phyloP scores from a whole-genome alignment of 2,113 vertebrate species.

The Melospiza georgiana region DNA sequence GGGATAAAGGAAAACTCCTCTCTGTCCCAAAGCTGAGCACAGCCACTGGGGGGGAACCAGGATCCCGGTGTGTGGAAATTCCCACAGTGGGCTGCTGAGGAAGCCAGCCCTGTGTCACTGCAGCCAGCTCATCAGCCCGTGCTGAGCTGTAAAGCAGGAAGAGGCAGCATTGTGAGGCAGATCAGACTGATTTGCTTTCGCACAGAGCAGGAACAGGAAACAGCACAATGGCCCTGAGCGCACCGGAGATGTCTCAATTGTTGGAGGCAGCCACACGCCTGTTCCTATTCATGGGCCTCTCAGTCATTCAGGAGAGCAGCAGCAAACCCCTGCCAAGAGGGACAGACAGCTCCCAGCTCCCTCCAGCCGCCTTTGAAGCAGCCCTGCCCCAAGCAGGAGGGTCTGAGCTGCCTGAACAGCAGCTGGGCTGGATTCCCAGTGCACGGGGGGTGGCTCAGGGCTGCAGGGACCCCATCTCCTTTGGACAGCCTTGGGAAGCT shows the following conservation, averaged over 20 bases:
- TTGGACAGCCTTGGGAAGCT: background rate
- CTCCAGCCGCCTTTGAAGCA: background rate
- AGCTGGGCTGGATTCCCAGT: accelerated
- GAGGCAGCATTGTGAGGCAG: constrained; percentile 61
- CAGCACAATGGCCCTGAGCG: constrained; percentile 66
- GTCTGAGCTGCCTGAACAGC: background rate
- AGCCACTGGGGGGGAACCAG: background rate
- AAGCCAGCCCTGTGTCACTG: background rate
- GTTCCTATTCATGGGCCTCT: constrained; percentile 55
- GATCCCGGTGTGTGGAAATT: constrained; percentile 31
- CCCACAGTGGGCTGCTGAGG: constrained; percentile 15
- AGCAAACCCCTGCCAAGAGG: background rate
- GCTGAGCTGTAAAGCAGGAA: constrained; percentile 52
- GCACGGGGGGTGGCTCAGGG: accelerated
- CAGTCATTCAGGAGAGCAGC: background rate
- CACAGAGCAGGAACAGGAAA: constrained; percentile 71
- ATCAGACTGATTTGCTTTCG: constrained; percentile 24
- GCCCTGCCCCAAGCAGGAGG: background rate
- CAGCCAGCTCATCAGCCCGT: constrained; percentile 39
- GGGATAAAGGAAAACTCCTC: background rate
- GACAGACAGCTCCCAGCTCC: background rate
- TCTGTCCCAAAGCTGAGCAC: background rate
- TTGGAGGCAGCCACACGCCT: constrained; percentile 60
- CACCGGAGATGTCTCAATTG: constrained; percentile 73
- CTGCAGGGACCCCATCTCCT: background rate